A percentile compares a stretch with the other conserved stretches of the same genome.
phyloP scores from a whole-genome alignment of 2,113 vertebrate genomes.

The Dunckerocampus dactyliophorus region DNA sequence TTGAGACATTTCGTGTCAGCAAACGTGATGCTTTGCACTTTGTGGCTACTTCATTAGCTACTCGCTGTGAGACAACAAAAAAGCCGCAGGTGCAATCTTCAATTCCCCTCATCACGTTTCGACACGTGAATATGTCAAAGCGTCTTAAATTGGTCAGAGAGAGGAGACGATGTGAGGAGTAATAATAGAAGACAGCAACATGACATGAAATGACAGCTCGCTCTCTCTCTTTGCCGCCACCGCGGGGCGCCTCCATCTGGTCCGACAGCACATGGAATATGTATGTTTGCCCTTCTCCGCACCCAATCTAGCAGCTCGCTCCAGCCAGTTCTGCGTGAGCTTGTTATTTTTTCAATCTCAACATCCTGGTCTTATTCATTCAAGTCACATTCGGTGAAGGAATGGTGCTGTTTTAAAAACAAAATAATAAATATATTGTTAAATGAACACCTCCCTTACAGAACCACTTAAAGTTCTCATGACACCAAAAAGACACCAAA shows the following conservation, averaged over 20 bases:
- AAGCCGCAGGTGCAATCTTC: no score
- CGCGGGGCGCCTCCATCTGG: slow-evolving; percentile 42
- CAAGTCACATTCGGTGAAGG: no score
- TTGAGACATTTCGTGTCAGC: not conserved
- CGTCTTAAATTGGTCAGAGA: not conserved
- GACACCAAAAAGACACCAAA: no score
- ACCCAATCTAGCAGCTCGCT: not conserved
- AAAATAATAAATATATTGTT: no score
- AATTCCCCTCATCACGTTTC: no score
- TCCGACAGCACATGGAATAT: slow-evolving; percentile 9
- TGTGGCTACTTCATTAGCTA: no score
- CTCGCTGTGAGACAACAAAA: not conserved
- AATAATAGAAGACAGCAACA: slow-evolving; percentile 14
- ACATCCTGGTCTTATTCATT: no score
- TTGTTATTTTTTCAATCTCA: not conserved
- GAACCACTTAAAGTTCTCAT: no score
- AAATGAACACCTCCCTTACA: no score
- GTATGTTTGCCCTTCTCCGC: not conserved
- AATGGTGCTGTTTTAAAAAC: no score
- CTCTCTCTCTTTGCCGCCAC: slow-evolving; percentile 9
- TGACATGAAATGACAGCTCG: slow-evolving; percentile 11
- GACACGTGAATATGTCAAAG: no score
- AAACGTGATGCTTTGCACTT: not conserved
- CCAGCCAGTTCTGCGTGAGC: not conserved
- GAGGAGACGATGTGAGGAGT: slow-evolving; percentile 8